These are phyloP conservation scores for Gryon sp. DNA, from an alignment of 1,140 invertebrate species.

Conservation along the genomic window DNA sequence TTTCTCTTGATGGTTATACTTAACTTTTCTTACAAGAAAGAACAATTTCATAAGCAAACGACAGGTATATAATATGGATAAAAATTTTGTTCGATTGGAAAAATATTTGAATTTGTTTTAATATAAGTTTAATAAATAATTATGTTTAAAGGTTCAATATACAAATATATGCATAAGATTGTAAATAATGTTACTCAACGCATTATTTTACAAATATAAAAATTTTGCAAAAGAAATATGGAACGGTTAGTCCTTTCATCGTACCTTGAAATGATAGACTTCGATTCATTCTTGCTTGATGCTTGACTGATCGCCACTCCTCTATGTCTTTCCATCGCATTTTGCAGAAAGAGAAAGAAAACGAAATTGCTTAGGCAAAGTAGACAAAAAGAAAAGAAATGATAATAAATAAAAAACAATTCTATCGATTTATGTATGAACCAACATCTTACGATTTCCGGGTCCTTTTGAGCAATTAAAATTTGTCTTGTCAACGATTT, in stretches of 20 bases:
- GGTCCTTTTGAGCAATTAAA: not conserved
- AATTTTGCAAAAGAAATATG: constrained; percentile 35
- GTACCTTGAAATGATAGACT: constrained; percentile 70
- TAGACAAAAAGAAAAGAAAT: constrained; percentile 58
- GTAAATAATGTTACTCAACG: constrained; percentile 21
- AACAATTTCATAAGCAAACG: not conserved
- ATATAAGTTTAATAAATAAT: too few species aligned
- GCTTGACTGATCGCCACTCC: constrained; percentile 74
- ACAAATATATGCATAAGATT: constrained; percentile 3
- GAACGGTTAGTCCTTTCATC: constrained; percentile 56
- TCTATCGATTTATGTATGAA: constrained; percentile 29
- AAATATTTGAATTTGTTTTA: too few species aligned
- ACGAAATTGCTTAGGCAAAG: constrained; percentile 27
- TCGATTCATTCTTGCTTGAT: constrained; percentile 74
- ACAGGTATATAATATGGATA: too few species aligned
- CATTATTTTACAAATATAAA: constrained; percentile 43
- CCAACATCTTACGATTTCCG: constrained; percentile 61
- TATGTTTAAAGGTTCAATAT: too few species aligned
- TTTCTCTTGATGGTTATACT: not conserved
- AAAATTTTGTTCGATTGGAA: too few species aligned
- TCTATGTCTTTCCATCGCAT: constrained; percentile 61
- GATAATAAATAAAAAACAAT: constrained; percentile 46
- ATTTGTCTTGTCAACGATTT: constrained; percentile 8
- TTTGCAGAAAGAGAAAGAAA: constrained; percentile 47
- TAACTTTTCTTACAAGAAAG: constrained; percentile 5